Evolutionary conservation across 2,888 invertebrate species (phyloP).

Genomic region (Lepidocyrtoides sp.): DNA sequence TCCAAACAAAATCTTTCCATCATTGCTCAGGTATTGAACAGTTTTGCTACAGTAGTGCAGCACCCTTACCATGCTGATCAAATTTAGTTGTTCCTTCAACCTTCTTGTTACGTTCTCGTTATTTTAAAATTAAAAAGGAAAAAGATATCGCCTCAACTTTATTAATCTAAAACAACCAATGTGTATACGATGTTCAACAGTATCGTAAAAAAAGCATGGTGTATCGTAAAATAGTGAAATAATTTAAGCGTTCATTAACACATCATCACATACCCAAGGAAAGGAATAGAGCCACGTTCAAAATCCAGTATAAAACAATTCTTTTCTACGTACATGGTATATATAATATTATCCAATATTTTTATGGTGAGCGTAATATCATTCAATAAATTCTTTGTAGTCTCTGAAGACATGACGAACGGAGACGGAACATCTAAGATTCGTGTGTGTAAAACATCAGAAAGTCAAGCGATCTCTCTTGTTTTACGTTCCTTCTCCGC

Average conservation of each 20-base stretch:
- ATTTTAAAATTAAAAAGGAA: too few species aligned
- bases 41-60: too few species aligned
- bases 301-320: not conserved
- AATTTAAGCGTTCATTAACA: slow-evolving; percentile 60
- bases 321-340: not conserved
- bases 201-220: not conserved
- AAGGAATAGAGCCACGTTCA: not conserved
- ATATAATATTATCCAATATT: not conserved
- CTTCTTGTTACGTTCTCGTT: too few species aligned
- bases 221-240: not conserved
- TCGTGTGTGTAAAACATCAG: not conserved
- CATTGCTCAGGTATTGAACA: too few species aligned
- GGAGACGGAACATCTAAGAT: slow-evolving; percentile 8
- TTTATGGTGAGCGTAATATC: slow-evolving; percentile 13
- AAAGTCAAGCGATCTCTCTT: slow-evolving; percentile 17
- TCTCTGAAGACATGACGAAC: too few species aligned
- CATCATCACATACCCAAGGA: slow-evolving; percentile 62
- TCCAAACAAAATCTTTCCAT: too few species aligned
- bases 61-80: too few species aligned
- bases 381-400: slow-evolving; percentile 62
- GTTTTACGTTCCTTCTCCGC: slow-evolving; percentile 5
- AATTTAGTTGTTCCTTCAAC: too few species aligned
- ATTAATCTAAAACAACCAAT: too few species aligned
- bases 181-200: too few species aligned
- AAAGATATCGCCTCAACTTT: too few species aligned